Evolutionary conservation across 2,113 vertebrate genomes (phyloP), one percentile per base, ranked within the genome.

Genomic region (Blennius ocellaris): DNA sequence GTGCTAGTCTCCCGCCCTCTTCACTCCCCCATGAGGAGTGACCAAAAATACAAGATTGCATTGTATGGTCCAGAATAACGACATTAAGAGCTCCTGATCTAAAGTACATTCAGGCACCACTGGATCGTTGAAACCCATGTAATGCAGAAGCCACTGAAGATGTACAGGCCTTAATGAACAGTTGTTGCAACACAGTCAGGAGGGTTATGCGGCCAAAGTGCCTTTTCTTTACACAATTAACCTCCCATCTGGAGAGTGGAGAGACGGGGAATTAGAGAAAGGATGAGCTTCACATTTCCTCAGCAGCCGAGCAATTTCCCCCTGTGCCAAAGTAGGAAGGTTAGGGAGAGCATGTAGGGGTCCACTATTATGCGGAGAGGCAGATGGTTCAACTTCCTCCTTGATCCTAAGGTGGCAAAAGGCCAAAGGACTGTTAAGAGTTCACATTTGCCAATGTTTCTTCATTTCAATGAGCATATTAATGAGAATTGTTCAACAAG

Each of bases 141-240:
- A 88, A 83, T 77, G 54, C 44, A 59, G 3, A 59, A 69, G 55
- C 61, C 21, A 82, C 72, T 85, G 62, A 79, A 80, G 69, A 85
- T 70, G 65, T 39, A 45, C 65, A 51, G 50, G 78, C 62, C 65
- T 70, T 73, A 78, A 78, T 82, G 76, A 88, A 77, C 49, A 76
- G 61, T 68, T 40, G 52, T 60, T 80, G 61, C 58, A 75, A 82
- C 76, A 65, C 60, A 79, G 69, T 79, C 81, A 64, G 73, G 73
- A 73, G 65, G 73, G 68, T 82, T 84, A 81, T 61, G 78, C 76
- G 73, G 54, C 54, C 61, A 82, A 87, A 82, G 56, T 51, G 74
- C 63, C 76, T 86, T 83, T 78, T 73, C 76, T 89, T 88, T 81
- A 80, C 78, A 86, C 80, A 90, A 92, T 93, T 92, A 92, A 89